These are phyloP conservation scores for Idaea biselata DNA, from an alignment of 2,888 invertebrate genomes.

Conservation along the genomic window DNA sequence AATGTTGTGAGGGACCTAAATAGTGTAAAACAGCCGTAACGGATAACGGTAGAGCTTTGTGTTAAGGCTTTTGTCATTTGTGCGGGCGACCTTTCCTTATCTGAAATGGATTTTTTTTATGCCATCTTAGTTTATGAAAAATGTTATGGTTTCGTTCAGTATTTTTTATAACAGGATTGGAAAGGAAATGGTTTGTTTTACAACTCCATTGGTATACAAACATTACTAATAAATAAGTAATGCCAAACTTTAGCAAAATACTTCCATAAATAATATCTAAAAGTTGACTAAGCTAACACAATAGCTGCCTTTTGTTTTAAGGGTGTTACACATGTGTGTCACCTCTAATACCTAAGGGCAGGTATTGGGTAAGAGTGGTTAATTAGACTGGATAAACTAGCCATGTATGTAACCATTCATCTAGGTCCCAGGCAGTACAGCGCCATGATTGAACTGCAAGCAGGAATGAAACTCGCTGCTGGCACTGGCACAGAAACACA, in stretches of 20 bases:
- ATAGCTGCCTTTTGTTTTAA: no score
- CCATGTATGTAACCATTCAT: no score
- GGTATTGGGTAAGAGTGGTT: no score
- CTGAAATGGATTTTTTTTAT: not conserved
- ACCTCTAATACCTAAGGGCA: no score
- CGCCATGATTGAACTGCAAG: no score
- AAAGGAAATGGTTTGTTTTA: not conserved
- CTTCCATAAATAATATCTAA: no score
- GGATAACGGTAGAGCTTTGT: not conserved
- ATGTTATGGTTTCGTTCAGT: not conserved
- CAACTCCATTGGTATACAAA: not conserved
- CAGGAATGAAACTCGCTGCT: no score
- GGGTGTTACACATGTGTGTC: no score
- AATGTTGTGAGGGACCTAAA: not conserved
- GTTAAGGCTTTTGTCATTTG: constrained; percentile 1
- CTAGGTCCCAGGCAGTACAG: no score
- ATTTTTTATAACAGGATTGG: not conserved
- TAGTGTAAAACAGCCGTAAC: not conserved
- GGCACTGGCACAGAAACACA: no score
- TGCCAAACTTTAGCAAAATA: not conserved
- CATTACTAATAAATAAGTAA: not conserved
- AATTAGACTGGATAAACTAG: no score
- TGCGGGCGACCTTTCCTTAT: not conserved
- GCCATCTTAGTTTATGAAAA: not conserved
- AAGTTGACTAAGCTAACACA: no score